phyloP scores from a whole-genome alignment of 2,113 vertebrate species.

The Noturus placidus region DNA sequence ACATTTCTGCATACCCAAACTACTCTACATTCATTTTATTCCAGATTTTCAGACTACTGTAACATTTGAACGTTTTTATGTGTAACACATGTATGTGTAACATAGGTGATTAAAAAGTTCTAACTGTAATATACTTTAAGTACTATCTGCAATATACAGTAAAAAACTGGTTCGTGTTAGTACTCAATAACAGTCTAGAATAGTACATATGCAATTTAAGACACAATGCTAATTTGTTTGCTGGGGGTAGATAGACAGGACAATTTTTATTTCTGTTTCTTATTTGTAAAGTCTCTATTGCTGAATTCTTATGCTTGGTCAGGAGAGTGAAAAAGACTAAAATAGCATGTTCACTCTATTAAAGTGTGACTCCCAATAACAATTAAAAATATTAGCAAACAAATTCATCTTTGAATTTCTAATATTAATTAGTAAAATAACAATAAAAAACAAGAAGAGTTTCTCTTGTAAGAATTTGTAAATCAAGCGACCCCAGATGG shows the following conservation, averaged over 20 bases:
- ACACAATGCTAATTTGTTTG: neutral
- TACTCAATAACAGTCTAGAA: neutral
- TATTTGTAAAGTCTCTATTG: neutral
- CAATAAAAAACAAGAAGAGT: neutral
- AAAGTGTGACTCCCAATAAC: too few species aligned
- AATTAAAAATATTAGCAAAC: neutral
- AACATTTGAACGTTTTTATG: too few species aligned
- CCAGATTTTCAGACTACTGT: neutral
- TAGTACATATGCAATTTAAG: neutral
- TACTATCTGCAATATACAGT: too few species aligned
- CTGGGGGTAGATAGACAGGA: neutral
- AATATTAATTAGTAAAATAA: neutral
- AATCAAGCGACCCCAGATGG: neutral
- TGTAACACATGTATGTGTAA: too few species aligned
- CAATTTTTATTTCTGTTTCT: neutral
- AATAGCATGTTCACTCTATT: neutral
- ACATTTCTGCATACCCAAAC: neutral
- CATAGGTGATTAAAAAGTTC: too few species aligned
- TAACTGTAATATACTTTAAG: too few species aligned
- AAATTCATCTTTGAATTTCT: neutral
- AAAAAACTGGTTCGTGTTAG: neutral
- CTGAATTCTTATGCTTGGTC: neutral
- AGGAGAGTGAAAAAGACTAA: neutral
- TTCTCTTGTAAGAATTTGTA: neutral
- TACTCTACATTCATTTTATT: neutral